These are phyloP conservation scores for Caenorhabditis angaria DNA, from an alignment of 2,888 invertebrate genomes.

Conservation along the genomic window DNA sequence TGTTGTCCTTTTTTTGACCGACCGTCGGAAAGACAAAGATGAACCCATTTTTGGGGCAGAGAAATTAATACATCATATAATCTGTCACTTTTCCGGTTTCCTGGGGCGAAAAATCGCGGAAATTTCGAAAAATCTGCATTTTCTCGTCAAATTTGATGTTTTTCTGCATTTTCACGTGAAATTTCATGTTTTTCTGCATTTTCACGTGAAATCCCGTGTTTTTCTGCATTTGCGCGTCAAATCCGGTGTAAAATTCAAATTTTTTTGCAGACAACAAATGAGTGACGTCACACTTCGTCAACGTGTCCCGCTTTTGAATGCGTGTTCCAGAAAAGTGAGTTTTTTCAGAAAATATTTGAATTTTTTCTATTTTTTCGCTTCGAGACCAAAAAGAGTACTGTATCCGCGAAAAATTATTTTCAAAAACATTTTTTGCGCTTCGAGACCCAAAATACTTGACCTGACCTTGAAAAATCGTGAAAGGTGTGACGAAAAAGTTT, in stretches of 20 bases:
- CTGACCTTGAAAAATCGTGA: background rate
- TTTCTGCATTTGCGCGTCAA: too few relatives aligned
- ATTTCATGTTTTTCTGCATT: too few relatives aligned
- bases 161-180: too few relatives aligned
- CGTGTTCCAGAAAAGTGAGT: constrained; percentile 25
- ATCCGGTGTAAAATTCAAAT: too few relatives aligned
- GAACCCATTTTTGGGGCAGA: too few relatives aligned
- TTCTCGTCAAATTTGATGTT: too few relatives aligned
- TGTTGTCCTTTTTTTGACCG: background rate
- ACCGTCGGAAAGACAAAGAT: background rate
- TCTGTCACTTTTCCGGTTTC: too few relatives aligned
- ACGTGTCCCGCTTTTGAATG: constrained; percentile 22
- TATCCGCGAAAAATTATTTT: background rate
- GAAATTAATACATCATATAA: too few relatives aligned
- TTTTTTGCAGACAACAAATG: too few relatives aligned
- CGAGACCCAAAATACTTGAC: background rate
- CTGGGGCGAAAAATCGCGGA: too few relatives aligned
- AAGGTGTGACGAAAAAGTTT: background rate
- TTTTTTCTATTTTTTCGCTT: background rate
- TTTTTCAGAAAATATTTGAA: background rate
- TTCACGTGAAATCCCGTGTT: too few relatives aligned
- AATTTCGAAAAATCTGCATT: too few relatives aligned
- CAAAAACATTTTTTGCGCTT: background rate
- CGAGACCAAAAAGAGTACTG: background rate
- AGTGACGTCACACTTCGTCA: constrained; percentile 33